Percentiles rank a stretch among this genome's conserved stretches.
These are phyloP conservation scores for Spisula solida DNA, from an alignment of 2,888 invertebrate genomes.

Conservation along the genomic window DNA sequence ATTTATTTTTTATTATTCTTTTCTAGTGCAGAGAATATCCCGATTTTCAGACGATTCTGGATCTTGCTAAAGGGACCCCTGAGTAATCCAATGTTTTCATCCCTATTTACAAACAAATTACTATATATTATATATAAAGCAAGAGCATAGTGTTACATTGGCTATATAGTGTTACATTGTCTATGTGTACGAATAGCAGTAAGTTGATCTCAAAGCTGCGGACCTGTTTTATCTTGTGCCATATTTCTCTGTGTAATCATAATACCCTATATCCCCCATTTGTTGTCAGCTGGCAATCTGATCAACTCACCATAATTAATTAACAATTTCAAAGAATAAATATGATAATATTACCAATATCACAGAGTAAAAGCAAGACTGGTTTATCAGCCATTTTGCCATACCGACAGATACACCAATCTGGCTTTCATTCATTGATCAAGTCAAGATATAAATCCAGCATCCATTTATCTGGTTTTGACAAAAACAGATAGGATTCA, in stretches of 20 bases:
- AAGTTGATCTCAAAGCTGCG: not conserved
- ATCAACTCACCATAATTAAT: not conserved
- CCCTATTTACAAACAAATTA: not conserved
- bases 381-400: too few relatives aligned
- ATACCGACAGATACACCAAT: too few relatives aligned
- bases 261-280: not conserved
- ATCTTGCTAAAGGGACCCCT: too few relatives aligned
- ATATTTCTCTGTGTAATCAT: not conserved
- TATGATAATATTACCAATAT: not conserved
- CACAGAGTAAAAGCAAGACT: too few relatives aligned
- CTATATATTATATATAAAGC: too few relatives aligned
- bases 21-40: too few relatives aligned
- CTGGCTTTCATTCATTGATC: too few relatives aligned
- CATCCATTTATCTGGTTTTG: not conserved
- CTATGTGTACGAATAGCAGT: not conserved
- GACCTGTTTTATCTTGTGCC: not conserved
- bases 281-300: not conserved
- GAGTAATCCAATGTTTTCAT: too few relatives aligned
- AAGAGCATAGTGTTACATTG: too few relatives aligned
- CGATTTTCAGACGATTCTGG: too few relatives aligned
- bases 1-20: too few relatives aligned
- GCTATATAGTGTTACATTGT: not conserved
- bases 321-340: not conserved
- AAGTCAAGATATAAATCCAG: not conserved
- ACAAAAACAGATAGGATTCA: not conserved